Evolutionary conservation across 2,113 vertebrate species (phyloP), one percentile per base, ranked within the genome.

Genomic region (Brienomyrus longianalis): DNA sequence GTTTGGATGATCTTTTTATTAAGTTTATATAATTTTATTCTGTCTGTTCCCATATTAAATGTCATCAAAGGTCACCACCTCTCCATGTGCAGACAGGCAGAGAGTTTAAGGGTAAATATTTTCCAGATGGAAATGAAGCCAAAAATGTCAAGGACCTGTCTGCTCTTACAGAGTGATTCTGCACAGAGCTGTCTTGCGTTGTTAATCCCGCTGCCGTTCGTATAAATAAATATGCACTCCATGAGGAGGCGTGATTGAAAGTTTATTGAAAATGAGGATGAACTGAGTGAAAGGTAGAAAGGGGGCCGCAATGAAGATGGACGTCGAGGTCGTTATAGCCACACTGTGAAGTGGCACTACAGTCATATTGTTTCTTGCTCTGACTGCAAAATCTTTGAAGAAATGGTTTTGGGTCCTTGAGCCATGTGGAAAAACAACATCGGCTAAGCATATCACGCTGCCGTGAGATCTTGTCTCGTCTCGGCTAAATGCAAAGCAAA

Each of bases 1-100:
- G 27, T 88, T 52, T 62, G 17, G 54, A 39, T 66, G 54, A 59
- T 88, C 21, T 62, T 88, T 86, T 88, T 35, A 62, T 88, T 88
- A 62, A 62, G 19, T 62, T 66, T 45, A 86, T 54, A 54, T 86
- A n/a, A n/a, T 88, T 66, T 88, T 88, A 88, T 66, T 88, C 86
- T 87, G 7, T 62, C 52, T 35, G 19, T 59, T 62, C 87, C 19
- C 31, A 11, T 86, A 27, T 52, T n/a, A 88, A 88, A 88, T 88
- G 86, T 66, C 86, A 62, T n/a, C n/a, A 66, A 88, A 88, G 87
- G 87, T 88, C 56, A 27, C 54, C 87, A 39, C 35, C 17, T 62
- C 17, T 66, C 56, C 43, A 6, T 52, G n/a, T 52, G 85, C 47
- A 31, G 50, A 86, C 50, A 86, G 50, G 50, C 47, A 50, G n/a